Evolutionary conservation across 2,113 vertebrate species (phyloP).

Genomic region (Crotalus horridus): DNA sequence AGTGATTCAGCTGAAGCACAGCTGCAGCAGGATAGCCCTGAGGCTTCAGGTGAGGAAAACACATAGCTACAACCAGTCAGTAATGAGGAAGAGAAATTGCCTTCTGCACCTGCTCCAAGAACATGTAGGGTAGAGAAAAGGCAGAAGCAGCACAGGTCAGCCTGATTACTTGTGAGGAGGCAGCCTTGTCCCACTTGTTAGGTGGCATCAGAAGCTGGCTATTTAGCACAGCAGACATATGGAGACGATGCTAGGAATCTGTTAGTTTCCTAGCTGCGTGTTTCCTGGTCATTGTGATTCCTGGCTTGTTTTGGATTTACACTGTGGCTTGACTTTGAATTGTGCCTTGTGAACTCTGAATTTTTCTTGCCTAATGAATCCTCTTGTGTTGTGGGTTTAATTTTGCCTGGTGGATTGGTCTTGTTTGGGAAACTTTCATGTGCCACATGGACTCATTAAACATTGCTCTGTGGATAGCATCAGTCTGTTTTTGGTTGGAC

Average conservation of each 20-base stretch:
- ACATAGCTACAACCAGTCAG: background rate
- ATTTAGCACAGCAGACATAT: background rate
- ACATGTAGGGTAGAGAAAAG: background rate
- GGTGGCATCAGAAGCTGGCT: background rate
- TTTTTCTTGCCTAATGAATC: background rate
- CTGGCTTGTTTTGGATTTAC: background rate
- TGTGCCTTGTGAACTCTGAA: background rate
- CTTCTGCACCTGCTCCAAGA: background rate
- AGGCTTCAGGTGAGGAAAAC: background rate
- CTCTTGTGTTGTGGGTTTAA: background rate
- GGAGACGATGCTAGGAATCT: background rate
- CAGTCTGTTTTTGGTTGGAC: background rate
- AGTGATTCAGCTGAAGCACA: background rate
- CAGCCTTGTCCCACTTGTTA: background rate
- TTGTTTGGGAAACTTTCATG: background rate
- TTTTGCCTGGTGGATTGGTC: background rate
- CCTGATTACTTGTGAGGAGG: background rate
- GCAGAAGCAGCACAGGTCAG: background rate
- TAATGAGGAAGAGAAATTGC: background rate
- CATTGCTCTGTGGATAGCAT: background rate
- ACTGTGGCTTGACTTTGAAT: background rate
- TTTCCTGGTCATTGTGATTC: background rate
- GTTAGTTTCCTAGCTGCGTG: background rate
- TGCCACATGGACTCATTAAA: background rate
- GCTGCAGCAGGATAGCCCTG: background rate